phyloP scores from a whole-genome alignment of 2,113 vertebrate species.

The Caracal caracal region DNA sequence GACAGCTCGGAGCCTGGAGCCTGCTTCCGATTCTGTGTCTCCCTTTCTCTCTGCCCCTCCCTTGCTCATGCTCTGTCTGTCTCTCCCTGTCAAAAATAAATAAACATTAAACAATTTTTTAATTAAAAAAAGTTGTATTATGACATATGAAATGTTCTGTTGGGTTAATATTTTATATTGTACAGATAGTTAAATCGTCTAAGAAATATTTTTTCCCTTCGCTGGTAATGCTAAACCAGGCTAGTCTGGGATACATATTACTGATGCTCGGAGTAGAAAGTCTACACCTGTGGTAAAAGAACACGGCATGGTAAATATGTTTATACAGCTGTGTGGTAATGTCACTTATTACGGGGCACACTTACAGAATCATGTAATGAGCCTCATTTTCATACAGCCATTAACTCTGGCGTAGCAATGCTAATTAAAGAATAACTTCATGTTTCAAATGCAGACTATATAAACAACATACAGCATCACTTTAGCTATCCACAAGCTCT shows the following conservation, averaged over 20 bases:
- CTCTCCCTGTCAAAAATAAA: too few species aligned
- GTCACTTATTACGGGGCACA: constrained; percentile 69
- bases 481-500: neutral
- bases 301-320: constrained; percentile 82
- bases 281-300: constrained; percentile 79
- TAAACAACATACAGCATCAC: constrained; percentile 31
- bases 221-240: constrained; percentile 56
- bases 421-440: constrained; percentile 70
- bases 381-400: constrained; percentile 74
- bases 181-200: constrained; percentile 48
- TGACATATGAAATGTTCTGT: constrained; percentile 42
- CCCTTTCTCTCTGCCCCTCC: too few species aligned
- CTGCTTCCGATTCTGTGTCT: too few species aligned
- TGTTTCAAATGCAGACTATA: constrained; percentile 56
- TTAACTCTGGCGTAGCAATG: constrained; percentile 76
- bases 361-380: constrained; percentile 72
- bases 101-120: too few species aligned
- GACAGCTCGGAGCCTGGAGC: too few species aligned
- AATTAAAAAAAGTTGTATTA: constrained; percentile 1
- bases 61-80: too few species aligned
- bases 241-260: constrained; percentile 67
- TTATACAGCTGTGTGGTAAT: constrained; percentile 84
- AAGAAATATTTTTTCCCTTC: constrained; percentile 56
- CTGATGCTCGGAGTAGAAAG: constrained; percentile 79
- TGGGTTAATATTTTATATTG: constrained; percentile 46